Evolutionary conservation across 2,888 invertebrate species (phyloP).

Genomic region (Lapara coniferarum): DNA sequence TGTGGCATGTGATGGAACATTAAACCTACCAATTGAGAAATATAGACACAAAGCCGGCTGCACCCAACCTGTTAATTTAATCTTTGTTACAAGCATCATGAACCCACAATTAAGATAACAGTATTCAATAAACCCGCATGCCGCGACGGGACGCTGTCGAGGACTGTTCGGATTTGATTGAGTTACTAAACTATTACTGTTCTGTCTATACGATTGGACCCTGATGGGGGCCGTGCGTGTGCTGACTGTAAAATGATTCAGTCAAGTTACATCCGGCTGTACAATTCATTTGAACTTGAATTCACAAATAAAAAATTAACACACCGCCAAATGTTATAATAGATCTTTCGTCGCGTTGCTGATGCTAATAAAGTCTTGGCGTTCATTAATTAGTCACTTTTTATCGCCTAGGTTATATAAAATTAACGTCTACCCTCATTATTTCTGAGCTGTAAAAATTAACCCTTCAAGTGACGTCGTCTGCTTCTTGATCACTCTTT

Average conservation of each 20-base stretch:
- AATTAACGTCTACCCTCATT: constrained; percentile 54
- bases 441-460: constrained; percentile 51
- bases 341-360: constrained; percentile 35
- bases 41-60: constrained; percentile 52
- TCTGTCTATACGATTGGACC: constrained; percentile 43
- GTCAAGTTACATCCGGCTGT: constrained; percentile 3
- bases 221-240: constrained; percentile 50
- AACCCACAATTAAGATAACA: constrained; percentile 75
- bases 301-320: background rate
- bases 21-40: constrained; percentile 66
- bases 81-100: constrained; percentile 73
- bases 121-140: constrained; percentile 75
- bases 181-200: constrained; percentile 70
- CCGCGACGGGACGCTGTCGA: constrained; percentile 56
- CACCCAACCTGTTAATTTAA: constrained; percentile 76
- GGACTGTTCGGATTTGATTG: constrained; percentile 72
- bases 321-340: background rate
- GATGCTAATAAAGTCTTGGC: constrained; percentile 36
- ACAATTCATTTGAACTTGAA: background rate
- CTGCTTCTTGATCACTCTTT: constrained; percentile 49
- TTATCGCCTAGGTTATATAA: constrained; percentile 37
- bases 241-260: constrained; percentile 36
- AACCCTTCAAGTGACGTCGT: constrained; percentile 53
- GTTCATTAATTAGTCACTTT: constrained; percentile 25
- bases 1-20: constrained; percentile 60